Conservation (phyloP, 1,140 invertebrate species). For the Melitaea cinxia region DNA sequence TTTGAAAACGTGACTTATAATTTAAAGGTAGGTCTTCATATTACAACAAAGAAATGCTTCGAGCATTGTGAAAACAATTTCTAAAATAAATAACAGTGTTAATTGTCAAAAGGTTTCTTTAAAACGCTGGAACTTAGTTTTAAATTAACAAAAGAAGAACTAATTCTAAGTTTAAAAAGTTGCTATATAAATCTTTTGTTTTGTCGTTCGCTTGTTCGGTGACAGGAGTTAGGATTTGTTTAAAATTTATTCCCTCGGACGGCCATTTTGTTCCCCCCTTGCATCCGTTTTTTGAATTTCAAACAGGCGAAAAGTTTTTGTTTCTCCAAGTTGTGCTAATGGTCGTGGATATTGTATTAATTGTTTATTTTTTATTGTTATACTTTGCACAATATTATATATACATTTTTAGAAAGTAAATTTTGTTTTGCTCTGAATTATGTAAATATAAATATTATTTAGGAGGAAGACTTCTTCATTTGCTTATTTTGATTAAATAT, state of each 20-base stretch:
- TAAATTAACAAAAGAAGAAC: conserved; percentile 30
- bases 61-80: background rate
- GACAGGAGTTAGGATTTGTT: conserved; percentile 68
- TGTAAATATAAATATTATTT: too few species aligned
- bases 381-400: too few species aligned
- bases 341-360: conserved; percentile 31
- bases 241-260: conserved; percentile 64
- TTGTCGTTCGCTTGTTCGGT: conserved; percentile 58
- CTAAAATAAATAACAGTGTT: conserved; percentile 14
- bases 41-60: background rate
- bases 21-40: background rate
- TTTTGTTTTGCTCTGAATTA: background rate
- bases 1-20: too few species aligned
- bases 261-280: conserved; percentile 58
- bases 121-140: conserved; percentile 18
- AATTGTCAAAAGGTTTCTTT: conserved; percentile 28
- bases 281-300: conserved; percentile 68
- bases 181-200: conserved; percentile 45
- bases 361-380: background rate
- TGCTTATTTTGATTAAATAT: too few species aligned
- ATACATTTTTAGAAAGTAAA: background rate
- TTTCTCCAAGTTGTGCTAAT: conserved; percentile 29
- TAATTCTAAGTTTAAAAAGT: conserved; percentile 36
- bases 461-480: too few species aligned
- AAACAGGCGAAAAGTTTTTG: conserved; percentile 40